Conservation (phyloP, 2,797 vertebrate genomes). For the Pristis pectinata region DNA sequence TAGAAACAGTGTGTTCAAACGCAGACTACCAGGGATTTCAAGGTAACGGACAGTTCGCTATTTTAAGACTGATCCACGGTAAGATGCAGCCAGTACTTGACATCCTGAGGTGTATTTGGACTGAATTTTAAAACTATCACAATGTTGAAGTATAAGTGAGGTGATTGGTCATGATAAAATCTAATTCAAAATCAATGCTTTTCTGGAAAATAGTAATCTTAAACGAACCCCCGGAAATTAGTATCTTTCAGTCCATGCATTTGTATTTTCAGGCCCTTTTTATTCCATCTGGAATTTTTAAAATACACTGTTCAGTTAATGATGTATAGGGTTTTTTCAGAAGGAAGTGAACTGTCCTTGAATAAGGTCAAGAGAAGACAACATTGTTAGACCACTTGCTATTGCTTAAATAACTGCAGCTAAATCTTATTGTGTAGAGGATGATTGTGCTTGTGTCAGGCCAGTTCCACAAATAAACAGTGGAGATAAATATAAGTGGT, state of each 20-base stretch:
- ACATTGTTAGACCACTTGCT: neutral
- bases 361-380: neutral
- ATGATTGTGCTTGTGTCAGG: neutral
- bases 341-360: neutral
- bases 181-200: neutral
- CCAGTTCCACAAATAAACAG: neutral
- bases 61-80: neutral
- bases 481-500: neutral
- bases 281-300: neutral
- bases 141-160: neutral
- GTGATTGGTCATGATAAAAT: neutral
- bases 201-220: neutral
- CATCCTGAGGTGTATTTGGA: neutral
- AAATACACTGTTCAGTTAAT: neutral
- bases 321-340: neutral
- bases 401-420: neutral
- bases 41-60: neutral
- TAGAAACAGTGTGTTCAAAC: too few relatives aligned
- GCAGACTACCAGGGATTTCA: too few relatives aligned
- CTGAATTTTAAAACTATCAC: neutral
- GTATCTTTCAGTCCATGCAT: neutral
- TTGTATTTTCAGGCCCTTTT: neutral
- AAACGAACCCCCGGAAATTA: too few relatives aligned
- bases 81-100: neutral
- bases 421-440: neutral